Evolutionary conservation across 2,797 vertebrate genomes (phyloP).

Genomic region (Sebastes kiyomatsui): DNA sequence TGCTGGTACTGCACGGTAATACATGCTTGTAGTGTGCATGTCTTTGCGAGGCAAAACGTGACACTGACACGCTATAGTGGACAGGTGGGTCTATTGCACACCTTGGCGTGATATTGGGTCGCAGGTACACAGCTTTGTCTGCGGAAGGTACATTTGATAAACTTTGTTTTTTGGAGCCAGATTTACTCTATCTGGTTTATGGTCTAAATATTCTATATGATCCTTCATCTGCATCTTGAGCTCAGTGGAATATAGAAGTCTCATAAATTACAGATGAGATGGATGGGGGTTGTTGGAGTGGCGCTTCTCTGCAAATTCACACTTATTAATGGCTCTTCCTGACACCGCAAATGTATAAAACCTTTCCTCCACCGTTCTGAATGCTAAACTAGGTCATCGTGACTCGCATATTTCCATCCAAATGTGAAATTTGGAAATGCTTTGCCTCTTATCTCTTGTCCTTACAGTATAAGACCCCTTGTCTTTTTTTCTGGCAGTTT

Average conservation of each 20-base stretch:
- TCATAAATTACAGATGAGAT: constrained; percentile 56
- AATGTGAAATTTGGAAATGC: constrained; percentile 38
- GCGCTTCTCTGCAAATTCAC: constrained; percentile 40
- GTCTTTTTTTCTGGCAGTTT: constrained; percentile 17
- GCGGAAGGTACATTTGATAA: background rate
- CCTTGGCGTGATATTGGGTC: too few species aligned
- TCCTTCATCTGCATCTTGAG: constrained; percentile 25
- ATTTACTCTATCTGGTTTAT: background rate
- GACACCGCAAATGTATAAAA: constrained; percentile 40
- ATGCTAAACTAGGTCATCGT: constrained; percentile 61
- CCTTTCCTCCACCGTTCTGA: constrained; percentile 26
- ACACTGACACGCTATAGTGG: too few species aligned
- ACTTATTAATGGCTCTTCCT: constrained; percentile 46
- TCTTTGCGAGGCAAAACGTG: too few species aligned
- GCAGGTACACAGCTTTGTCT: background rate
- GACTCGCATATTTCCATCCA: constrained; percentile 48
- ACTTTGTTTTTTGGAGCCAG: background rate
- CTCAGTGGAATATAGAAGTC: constrained; percentile 29
- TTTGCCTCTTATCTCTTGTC: constrained; percentile 6
- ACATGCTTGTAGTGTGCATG: too few species aligned
- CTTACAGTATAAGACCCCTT: constrained; percentile 9
- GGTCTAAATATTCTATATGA: background rate
- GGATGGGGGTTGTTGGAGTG: constrained; percentile 20
- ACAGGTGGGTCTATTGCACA: too few species aligned
- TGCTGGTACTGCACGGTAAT: too few species aligned